Base-by-base conservation (phyloP, 2,113 vertebrate genomes). In the Apus apus region DNA sequence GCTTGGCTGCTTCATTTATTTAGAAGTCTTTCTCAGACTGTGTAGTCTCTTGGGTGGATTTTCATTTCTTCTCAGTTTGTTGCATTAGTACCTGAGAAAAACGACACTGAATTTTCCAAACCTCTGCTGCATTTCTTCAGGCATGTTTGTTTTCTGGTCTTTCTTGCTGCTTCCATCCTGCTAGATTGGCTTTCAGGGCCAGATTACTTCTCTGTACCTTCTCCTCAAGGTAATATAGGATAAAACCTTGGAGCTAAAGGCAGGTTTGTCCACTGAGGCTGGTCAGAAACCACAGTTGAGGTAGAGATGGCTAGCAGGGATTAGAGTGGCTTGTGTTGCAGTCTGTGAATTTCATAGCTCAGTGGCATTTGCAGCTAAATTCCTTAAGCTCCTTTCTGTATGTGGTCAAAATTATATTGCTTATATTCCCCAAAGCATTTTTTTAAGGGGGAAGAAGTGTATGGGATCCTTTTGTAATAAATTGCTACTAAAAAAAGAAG, bases 61-160 rank as follows among this genome's bases (percentile, higher is more conserved):
- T 96, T 95, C 2, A 68, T 91, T 88, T 95, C 75, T 94, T 84
- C 72, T 71, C 56, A 48, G 43, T 86, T 96, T 93, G 34, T 91
- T 95, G 64, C 85, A 67, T 74, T 66, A 88, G 20, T 91, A 86
- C 72, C 88, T 88, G 53, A 96, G 65, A 60, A 88, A 86, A 86
- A 93, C 67, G 53, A 71, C 48, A 57, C 26, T 79, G 60, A 67
- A 48, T 88, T 93, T 96, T 74, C 68, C 21, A 85, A 83, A 83
- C 56, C 62, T 93, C 67, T 73, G 9, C 15, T 90, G 51, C 77
- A n/a, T 91, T 56, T 94, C 38, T 2, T 8, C 27, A 76, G 71
- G 43, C 51, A 16, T 25, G 25, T 82, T 77, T 94, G 71, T 92
- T 92, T 95, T 82, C n/a, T 74, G 72, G 46, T 93, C 23, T 83